Percentiles rank a stretch among this genome's conserved stretches.
These are phyloP conservation scores for Pararge aegeria DNA, from an alignment of 1,140 invertebrate species.

Conservation along the genomic window DNA sequence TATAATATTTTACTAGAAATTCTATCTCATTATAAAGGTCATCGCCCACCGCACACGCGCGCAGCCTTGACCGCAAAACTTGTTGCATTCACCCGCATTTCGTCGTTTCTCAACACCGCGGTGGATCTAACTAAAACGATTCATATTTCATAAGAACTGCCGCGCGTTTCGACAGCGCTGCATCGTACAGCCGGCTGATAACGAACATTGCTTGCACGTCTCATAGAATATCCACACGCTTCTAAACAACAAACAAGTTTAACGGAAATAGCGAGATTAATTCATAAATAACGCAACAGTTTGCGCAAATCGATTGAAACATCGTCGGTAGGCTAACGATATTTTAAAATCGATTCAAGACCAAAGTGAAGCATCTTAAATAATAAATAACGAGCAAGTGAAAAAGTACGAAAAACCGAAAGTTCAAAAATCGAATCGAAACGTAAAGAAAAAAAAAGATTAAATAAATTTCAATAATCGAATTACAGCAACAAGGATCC, in stretches of 20 bases:
- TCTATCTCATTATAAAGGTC: constrained; percentile 48
- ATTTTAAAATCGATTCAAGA: constrained; percentile 2
- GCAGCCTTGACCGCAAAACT: constrained; percentile 67
- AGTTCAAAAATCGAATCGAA: constrained; percentile 1
- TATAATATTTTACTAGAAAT: no score
- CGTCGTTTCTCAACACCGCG: constrained; percentile 58
- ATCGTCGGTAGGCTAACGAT: background rate
- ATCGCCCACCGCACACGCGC: constrained; percentile 40
- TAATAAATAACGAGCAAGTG: no score
- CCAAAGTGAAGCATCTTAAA: no score
- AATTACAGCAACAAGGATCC: background rate
- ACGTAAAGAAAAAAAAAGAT: background rate
- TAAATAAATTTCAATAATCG: background rate
- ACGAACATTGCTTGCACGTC: constrained; percentile 19
- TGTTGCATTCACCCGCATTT: constrained; percentile 61
- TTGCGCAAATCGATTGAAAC: constrained; percentile 1
- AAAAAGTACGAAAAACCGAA: no score
- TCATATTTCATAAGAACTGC: constrained; percentile 68
- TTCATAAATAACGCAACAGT: constrained; percentile 5
- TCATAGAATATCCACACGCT: constrained; percentile 23
- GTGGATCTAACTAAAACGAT: constrained; percentile 67
- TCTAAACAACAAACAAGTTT: constrained; percentile 7
- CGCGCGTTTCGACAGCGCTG: constrained; percentile 38
- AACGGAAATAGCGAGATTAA: constrained; percentile 2
- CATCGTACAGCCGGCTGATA: constrained; percentile 12